Evolutionary conservation across 2,888 invertebrate genomes (phyloP), one percentile per base, ranked within the genome.

Genomic region (Spilosoma lubricipeda): DNA sequence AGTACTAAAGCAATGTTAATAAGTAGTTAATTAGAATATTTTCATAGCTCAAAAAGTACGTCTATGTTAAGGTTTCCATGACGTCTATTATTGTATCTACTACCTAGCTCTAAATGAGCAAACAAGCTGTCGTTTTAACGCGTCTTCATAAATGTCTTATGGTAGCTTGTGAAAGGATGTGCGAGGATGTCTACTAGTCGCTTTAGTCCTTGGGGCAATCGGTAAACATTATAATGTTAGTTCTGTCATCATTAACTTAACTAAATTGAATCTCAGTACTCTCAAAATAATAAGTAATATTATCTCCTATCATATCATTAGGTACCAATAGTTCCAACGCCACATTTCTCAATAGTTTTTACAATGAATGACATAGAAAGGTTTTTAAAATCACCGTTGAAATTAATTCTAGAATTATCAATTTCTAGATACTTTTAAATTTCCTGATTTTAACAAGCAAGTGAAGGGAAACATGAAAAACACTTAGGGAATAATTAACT

Each of bases 121-220:
- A 45, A 45, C 39, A 11, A 63, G 42, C 42, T 7, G n/a, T 42
- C n/a, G n/a, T 42, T 18, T 42, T n/a, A 71, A 75, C 30, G n/a
- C 77, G 77, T 71, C 77, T 85, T 78, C 80, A 82, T 81, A 83
- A 76, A 79, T 79, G 72, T 77, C 76, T 78, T 68, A n/a, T 80
- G 81, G 80, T 42, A 86, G 88, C 87, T 89, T 88, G 92, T 92
- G 93, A 93, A 93, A 93, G 93, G 93, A 92, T 92, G 90, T 87
- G 82, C 88, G 89, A 90, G 89, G 92, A 91, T 89, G 87, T 82
- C 86, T 81, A 75, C 45, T 73, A 72, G 72, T 89, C 89, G 86
- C 84, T 87, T 85, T 80, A 82, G 92, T 93, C 93, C 93, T 93
- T 94, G 93, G 82, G 86, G 85, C 81, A 76, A 71, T 79, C 63